Base-by-base conservation (phyloP, 2,797 vertebrate genomes). In the Rhadinocentrus ornatus region DNA sequence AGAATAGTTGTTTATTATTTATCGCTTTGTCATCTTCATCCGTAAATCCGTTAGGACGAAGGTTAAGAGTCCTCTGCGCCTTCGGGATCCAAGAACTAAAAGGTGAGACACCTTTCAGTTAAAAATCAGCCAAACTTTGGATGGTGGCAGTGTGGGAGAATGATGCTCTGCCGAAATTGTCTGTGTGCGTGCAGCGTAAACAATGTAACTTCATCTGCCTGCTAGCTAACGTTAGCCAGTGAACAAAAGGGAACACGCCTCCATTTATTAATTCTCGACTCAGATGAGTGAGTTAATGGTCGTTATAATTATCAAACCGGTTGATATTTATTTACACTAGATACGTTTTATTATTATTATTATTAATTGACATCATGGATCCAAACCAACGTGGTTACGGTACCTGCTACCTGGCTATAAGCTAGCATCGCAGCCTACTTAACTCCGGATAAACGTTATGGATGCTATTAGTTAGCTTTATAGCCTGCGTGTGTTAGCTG, bases 1-100 rank as follows among this genome's bases (percentile, higher is more conserved):
- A 81, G 85, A 89, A 84, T 88, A 89, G 82, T 93, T 93, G 88
- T 87, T 92, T 94, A 90, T 91, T 92, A 92, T 94, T 92, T 88
- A 91, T 90, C 90, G 77, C 75, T 54, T 81, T 88, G 82, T 81
- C 85, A 80, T 90, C 89, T 77, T 78, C 86, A 81, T 71, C 74
- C 77, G 50, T 79, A 77, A 31, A 83, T 61, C 70, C 66, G 73
- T 75, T 77, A 66, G 82, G 66, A 81, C 84, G 86, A 83, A 84
- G 85, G 66, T 64, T 81, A 80, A 83, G 57, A 81, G 75, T 79
- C 90, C 71, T 41, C 74, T 65, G 75, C 86, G 82, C 78, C 88
- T 83, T 72, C 78, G 71, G 78, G 79, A 73, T 62, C 84, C 83
- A 66, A 84, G 90, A 88, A 93, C 68, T 82, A 77, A 88, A 91